Evolutionary conservation across 2,113 vertebrate species (phyloP).

Genomic region (Campylorhamphus procurvoides): DNA sequence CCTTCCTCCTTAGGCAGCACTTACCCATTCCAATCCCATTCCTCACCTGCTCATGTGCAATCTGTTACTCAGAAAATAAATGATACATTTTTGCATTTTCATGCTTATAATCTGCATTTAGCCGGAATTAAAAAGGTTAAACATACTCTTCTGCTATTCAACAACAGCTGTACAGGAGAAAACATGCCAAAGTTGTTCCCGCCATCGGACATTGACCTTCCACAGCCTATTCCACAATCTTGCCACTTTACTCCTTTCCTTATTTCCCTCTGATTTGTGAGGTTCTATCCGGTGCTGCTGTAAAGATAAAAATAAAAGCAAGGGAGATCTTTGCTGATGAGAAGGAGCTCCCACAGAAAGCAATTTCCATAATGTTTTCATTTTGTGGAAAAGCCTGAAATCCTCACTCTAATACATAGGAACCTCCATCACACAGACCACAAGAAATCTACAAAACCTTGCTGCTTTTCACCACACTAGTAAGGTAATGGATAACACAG

Average conservation of each 20-base stretch:
- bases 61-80: background rate
- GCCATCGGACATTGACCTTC: background rate
- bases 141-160: background rate
- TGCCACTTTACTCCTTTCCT: background rate
- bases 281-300: background rate
- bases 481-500: background rate
- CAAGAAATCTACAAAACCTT: background rate
- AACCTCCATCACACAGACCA: background rate
- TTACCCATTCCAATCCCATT: background rate
- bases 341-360: background rate
- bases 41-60: background rate
- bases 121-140: background rate
- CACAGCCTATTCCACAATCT: background rate
- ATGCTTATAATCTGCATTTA: background rate
- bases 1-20: background rate
- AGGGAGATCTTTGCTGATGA: background rate
- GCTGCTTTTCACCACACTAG: background rate
- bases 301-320: background rate
- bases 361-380: background rate
- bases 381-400: background rate
- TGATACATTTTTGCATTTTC: background rate
- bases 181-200: background rate
- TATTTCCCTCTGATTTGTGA: background rate
- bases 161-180: background rate
- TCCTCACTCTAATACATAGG: background rate